Base-by-base conservation (phyloP, 1,140 invertebrate species). In the Artemia franciscana region DNA sequence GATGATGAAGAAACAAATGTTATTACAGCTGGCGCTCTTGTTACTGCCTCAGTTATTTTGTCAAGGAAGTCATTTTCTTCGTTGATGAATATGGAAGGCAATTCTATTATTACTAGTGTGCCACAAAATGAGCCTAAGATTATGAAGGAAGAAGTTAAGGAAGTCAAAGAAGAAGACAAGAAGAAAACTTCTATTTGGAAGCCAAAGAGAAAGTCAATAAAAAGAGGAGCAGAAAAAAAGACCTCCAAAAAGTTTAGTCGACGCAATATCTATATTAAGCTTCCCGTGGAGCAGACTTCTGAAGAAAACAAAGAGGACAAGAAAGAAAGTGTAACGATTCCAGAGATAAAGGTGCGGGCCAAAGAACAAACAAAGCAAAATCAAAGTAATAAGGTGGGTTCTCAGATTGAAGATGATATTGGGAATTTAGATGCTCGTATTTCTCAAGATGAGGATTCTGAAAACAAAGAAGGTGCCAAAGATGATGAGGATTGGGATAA, bases 1-100 rank as follows among this genome's bases (percentile, higher is more conserved):
- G 95, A 97, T 72, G 95, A 98, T 74, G 95, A 97, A 71, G 91
- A 96, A 70, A 86, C 92, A 2, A 86, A 84, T 27, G 88, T 87
- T 18, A 91, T 97, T 26, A 98, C 95, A 5, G 90, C 92, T 26
- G 92, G 92, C 24, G 92, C 94, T 23, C 90, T 98, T 67, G 91
- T 98, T 0, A 99, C 95, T 0, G 90, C 98, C 0, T 96, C 91
- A 0, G 91, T 96, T 1, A 84, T 79, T 23, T 74, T 98, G 30
- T 78, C 78, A 5, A 78, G 93, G 28, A 82, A 83, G 69, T 80
- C 85, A 64, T 84, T 95, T 83, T 83, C 79, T 57, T 79, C 79
- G 57, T 70, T 91, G 0, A 89, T 92, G 71, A 84, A 84, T 4
- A 82, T 87, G 67, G 81, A 82, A 4, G 80, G 79, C 26, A 78